Evolutionary conservation across 2,888 invertebrate genomes (phyloP), one percentile per base, ranked within the genome.

Genomic region (Mimachlamys varia): DNA sequence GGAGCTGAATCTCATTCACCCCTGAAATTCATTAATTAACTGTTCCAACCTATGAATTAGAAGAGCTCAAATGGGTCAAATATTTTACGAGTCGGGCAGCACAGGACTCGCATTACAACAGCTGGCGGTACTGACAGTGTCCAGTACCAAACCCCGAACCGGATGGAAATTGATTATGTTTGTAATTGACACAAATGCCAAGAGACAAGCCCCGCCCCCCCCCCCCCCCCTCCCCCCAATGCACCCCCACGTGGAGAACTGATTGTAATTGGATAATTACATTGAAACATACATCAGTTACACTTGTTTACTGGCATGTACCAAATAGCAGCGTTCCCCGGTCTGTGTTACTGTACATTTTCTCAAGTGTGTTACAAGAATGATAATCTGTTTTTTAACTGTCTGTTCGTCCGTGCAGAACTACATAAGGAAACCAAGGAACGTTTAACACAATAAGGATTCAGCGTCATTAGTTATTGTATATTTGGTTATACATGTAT

Each of bases 261-360:
- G 44, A 44, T 44, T 19, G 76, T 76, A 76, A 76, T 76, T 76
- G 76, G 33, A 76, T 76, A 76, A 76, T 76, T 76, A 22, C 76
- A 76, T 27, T 33, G 27, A 76, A 76, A 27, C 76, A 15, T 33
- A 33, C 76, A 76, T 33, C 27, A 22, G 76, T 33, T 76, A 33
- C 76, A 76, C 76, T 33, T 76, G 76, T 76, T 58, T 76, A 76
- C 76, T 33, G 76, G 13, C 76, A 76, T 76, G 76, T 76, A 76
- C 33, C 33, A 33, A 76, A 33, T 76, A 33, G 22, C 62, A n/a
- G 27, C 2, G 53, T 76, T 76, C 33, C 27, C 76, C 33, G 76
- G 76, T 76, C 76, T 27, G 76, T 33, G 2, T 33, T 76, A 27
- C 27, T 76, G 33, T 22, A 76, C 76, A 76, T 2, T 33, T 19